Evolutionary conservation across 1,140 invertebrate genomes (phyloP).

Genomic region (Phocides pigmalion): DNA sequence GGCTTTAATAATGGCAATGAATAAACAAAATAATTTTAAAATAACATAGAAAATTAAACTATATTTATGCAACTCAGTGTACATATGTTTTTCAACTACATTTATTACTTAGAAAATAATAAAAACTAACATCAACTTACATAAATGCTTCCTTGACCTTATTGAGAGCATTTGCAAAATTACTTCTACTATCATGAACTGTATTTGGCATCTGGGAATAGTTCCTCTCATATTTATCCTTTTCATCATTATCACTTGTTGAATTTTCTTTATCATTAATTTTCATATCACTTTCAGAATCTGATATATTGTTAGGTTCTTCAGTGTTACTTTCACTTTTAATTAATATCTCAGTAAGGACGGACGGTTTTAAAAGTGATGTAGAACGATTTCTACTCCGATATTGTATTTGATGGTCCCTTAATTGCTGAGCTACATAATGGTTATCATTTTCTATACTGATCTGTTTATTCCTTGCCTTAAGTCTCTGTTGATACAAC

Average conservation of each 20-base stretch:
- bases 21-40: too few species aligned
- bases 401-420: slow-evolving; percentile 76
- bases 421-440: slow-evolving; percentile 79
- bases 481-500: slow-evolving; percentile 75
- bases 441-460: slow-evolving; percentile 77
- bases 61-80: too few species aligned
- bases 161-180: slow-evolving; percentile 78
- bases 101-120: too few species aligned
- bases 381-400: slow-evolving; percentile 64
- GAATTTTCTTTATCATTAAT: slow-evolving; percentile 68
- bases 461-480: slow-evolving; percentile 72
- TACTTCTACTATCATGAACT: slow-evolving; percentile 68
- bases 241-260: slow-evolving; percentile 61
- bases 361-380: slow-evolving; percentile 79
- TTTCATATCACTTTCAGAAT: slow-evolving; percentile 69
- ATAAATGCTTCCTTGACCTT: slow-evolving; percentile 78
- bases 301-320: slow-evolving; percentile 61
- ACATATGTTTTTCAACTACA: too few species aligned
- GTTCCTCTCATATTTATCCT: slow-evolving; percentile 62
- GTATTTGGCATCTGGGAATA: slow-evolving; percentile 58
- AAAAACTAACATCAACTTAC: too few species aligned
- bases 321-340: slow-evolving; percentile 68
- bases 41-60: too few species aligned
- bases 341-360: slow-evolving; percentile 78
- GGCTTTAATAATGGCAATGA: too few species aligned